phyloP scores from a whole-genome alignment of 2,888 invertebrate genomes.

The Leistus spinibarbis region DNA sequence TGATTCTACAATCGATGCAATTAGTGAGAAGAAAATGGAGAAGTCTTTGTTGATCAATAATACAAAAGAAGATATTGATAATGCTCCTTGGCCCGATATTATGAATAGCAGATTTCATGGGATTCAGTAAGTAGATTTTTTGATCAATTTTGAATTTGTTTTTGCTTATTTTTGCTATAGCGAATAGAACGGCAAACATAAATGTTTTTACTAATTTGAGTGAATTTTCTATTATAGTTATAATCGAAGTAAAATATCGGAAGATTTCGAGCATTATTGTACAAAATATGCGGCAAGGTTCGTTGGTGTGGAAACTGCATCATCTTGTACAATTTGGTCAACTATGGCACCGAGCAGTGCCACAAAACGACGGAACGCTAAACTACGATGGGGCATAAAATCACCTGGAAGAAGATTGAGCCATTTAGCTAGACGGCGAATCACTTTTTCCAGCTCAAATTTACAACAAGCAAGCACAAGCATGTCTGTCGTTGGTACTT shows the following conservation, averaged over 20 bases:
- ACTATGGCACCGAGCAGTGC: constrained; percentile 67
- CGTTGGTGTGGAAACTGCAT: constrained; percentile 77
- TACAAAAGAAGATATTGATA: constrained; percentile 55
- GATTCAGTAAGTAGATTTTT: constrained; percentile 67
- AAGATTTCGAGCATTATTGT: constrained; percentile 71
- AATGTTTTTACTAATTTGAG: no score
- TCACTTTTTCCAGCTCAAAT: constrained; percentile 76
- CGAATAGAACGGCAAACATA: neutral
- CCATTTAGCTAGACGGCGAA: constrained; percentile 75
- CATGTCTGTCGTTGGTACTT: constrained; percentile 59
- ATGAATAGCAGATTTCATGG: constrained; percentile 70
- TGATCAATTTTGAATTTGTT: neutral
- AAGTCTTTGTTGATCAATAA: constrained; percentile 51
- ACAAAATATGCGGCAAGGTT: constrained; percentile 72
- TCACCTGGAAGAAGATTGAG: constrained; percentile 80
- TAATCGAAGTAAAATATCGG: constrained; percentile 71
- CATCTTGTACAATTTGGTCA: constrained; percentile 67
- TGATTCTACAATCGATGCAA: constrained; percentile 30
- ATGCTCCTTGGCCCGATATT: constrained; percentile 65
- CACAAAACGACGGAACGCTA: constrained; percentile 62
- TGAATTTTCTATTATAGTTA: constrained; percentile 62
- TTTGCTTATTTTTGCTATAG: neutral
- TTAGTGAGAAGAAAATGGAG: constrained; percentile 41
- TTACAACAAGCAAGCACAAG: constrained; percentile 59
- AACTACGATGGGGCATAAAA: constrained; percentile 58